A percentile compares a stretch with the other conserved stretches of the same genome.
phyloP scores from a whole-genome alignment of 2,797 vertebrate species.

The Enteromius afrohamiltoni region DNA sequence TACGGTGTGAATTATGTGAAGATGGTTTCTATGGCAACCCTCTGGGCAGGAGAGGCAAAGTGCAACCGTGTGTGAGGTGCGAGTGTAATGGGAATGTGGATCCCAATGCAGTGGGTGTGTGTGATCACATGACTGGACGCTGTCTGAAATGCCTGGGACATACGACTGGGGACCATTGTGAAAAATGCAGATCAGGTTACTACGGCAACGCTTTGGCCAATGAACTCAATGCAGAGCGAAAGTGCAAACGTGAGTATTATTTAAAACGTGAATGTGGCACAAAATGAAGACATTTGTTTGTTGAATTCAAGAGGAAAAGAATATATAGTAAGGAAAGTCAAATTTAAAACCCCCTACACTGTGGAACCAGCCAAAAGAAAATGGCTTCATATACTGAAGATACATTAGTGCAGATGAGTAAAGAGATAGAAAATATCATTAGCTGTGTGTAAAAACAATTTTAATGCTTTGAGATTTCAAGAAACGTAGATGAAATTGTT shows the following conservation, averaged over 20 bases:
- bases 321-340: neutral
- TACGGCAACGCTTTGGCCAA: conserved; percentile 80
- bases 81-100: conserved; percentile 87
- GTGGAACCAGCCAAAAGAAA: neutral
- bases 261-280: neutral
- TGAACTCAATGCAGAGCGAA: conserved; percentile 58
- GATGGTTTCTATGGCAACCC: conserved; percentile 92
- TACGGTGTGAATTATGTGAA: conserved; percentile 88
- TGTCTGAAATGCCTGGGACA: conserved; percentile 88
- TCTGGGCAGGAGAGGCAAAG: conserved; percentile 75
- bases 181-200: conserved; percentile 82
- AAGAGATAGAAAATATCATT: conserved; percentile 15
- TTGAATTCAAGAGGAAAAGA: neutral
- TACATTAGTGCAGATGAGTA: neutral
- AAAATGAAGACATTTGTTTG: conserved; percentile 1
- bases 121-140: conserved; percentile 81
- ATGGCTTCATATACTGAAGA: neutral
- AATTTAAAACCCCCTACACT: neutral
- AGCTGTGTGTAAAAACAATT: neutral
- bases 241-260: conserved; percentile 83
- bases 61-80: conserved; percentile 79
- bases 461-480: conserved; percentile 20
- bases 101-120: conserved; percentile 86
- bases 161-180: conserved; percentile 83
- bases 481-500: neutral